Conservation (phyloP, 1,140 invertebrate species). For the Lordiphosa stackelbergi region DNA sequence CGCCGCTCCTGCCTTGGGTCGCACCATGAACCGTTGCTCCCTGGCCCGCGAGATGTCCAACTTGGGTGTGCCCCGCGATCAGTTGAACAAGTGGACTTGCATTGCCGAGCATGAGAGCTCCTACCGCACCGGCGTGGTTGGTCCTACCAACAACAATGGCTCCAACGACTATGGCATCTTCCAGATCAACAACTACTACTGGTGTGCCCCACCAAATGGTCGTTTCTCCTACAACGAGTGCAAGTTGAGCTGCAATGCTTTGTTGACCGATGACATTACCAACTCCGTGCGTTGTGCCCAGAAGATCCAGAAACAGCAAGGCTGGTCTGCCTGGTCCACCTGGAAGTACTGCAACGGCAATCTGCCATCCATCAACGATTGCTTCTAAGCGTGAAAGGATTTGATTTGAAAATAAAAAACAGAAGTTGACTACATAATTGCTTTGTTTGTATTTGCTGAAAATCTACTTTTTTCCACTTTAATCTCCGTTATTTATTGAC, state of each 20-base stretch:
- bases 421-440: slow-evolving; percentile 13
- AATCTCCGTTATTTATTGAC: no score
- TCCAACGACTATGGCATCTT: slow-evolving; percentile 61
- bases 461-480: no score
- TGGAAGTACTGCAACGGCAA: slow-evolving; percentile 49
- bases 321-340: slow-evolving; percentile 54
- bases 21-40: slow-evolving; percentile 39
- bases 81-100: slow-evolving; percentile 41
- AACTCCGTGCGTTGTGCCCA: slow-evolving; percentile 43
- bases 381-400: slow-evolving; percentile 1
- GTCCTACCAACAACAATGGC: slow-evolving; percentile 43
- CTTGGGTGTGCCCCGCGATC: slow-evolving; percentile 30
- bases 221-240: slow-evolving; percentile 40
- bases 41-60: slow-evolving; percentile 42
- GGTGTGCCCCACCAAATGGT: slow-evolving; percentile 45
- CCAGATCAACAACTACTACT: slow-evolving; percentile 61
- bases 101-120: slow-evolving; percentile 43
- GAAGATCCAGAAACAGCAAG: slow-evolving; percentile 38
- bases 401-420: slow-evolving; percentile 20
- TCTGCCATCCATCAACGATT: not conserved
- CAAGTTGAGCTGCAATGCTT: slow-evolving; percentile 23
- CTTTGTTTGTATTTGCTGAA: not conserved
- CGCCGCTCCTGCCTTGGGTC: slow-evolving; percentile 9
- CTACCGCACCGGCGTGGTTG: slow-evolving; percentile 38
- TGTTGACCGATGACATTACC: slow-evolving; percentile 38